Percentiles rank a stretch among this genome's conserved stretches.
Evolutionary conservation across 2,113 vertebrate species (phyloP).

Genomic region (Syrmaticus mikado): DNA sequence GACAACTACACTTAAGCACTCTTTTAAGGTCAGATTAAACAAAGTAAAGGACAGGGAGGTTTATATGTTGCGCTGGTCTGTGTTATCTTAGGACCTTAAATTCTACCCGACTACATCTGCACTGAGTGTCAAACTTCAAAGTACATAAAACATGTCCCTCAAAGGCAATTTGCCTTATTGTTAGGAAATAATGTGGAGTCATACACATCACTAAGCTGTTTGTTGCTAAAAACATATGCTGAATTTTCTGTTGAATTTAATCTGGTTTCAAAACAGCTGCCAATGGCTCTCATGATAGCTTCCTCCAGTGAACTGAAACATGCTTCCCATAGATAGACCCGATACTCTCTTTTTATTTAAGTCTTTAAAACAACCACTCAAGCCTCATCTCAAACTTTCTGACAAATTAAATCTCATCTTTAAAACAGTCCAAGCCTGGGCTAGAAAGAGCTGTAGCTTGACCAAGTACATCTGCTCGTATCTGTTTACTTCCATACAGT

Average conservation of each 20-base stretch:
- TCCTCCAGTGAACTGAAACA: slow-evolving; percentile 1
- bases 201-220: not conserved
- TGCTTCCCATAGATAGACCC: not conserved
- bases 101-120: not conserved
- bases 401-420: not conserved
- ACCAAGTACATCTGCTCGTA: slow-evolving; percentile 8
- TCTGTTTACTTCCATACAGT: not conserved
- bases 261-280: slow-evolving; percentile 13
- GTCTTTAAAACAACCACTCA: not conserved
- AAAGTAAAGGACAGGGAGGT: not conserved
- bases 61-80: not conserved
- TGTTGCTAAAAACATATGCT: not conserved
- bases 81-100: not conserved
- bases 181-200: not conserved
- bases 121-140: not conserved
- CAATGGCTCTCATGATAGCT: not conserved
- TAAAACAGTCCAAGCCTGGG: not conserved
- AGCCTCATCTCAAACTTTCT: not conserved
- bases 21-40: not conserved
- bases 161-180: not conserved
- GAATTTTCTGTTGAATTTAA: slow-evolving; percentile 35
- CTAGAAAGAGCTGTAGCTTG: not conserved
- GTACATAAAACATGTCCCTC: not conserved
- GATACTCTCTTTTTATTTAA: not conserved
- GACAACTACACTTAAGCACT: not conserved